Evolutionary conservation across 2,113 vertebrate genomes (phyloP), one percentile per base, ranked within the genome.

Genomic region (Melanerpes aurifrons): DNA sequence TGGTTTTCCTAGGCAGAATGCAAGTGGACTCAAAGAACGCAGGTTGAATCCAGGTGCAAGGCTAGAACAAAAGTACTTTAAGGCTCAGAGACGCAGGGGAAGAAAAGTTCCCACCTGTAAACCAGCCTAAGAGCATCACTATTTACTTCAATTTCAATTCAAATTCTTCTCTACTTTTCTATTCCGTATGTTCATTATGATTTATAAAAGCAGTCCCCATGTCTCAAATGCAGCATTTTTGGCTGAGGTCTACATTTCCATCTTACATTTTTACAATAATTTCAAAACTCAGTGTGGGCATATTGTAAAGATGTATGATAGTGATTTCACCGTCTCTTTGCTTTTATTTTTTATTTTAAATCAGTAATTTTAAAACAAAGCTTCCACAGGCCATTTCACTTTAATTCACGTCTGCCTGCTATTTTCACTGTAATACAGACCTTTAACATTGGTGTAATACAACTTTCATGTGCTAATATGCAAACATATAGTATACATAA

Each of bases 1-100:
- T 74, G 95, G 87, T 95, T 97, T 97, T 97, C 97, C 87, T 94
- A 97, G 92, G 97, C 95, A 96, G 95, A 96, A 96, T n/a, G 29
- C 45, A 90, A 83, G 61, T 43, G 12, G 26, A 90, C 96, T 94
- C 57, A 91, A 97, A 96, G 95, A 82, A 95, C 92, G 75, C 6
- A 71, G 91, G 61, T 56, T 82, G 82, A 92, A 94, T 85, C 93
- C 85, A 95, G 80, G 92, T 68, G 76, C 67, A 94, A 97, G 94
- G 96, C 96, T 97, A 97, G 66, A 97, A 97, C 72, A 95, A 96
- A 95, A 78, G 67, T 35, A 94, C 31, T 86, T 94, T 81, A 82
- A 86, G 86, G 85, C 86, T 96, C 62, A 76, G 69, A 93, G 90
- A 95, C 95, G 66, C 14, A 47, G 70, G 21, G 81, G 22, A 59